Evolutionary conservation across 2,113 vertebrate genomes (phyloP), one percentile per base, ranked within the genome.

Genomic region (Atractosteus spatula): DNA sequence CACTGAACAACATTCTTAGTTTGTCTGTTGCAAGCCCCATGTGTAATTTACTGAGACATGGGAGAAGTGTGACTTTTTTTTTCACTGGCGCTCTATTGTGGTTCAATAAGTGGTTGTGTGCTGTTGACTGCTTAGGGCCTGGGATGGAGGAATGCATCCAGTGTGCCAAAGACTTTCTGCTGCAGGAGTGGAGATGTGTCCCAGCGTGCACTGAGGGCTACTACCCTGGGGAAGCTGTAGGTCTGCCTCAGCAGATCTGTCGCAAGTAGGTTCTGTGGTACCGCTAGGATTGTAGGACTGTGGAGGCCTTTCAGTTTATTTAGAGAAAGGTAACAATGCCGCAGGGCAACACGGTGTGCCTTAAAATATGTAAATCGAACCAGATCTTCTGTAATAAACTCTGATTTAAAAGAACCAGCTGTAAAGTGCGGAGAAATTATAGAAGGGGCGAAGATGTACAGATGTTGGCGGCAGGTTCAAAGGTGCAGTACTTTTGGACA

Each of bases 101-200:
- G 5, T 41, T 67, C 44, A 14, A 13, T 54, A 12, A 29, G 54
- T 11, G 47, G 47, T 51, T 43, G 54, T 73, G 55, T 42, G 17
- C 47, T 66, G 12, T 72, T 78, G 66, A 67, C 14, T 63, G 66
- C 42, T 6, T 62, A 97, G 96, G 94, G 4, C 92, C 76, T 0
- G 86, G 89, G 0, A 82, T 85, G 76, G 90, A 92, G 66, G 93
- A 95, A 57, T 97, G 96, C 6, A 83, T 91, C 4, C 88, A 92
- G 63, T 98, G 96, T 75, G 79, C 87, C 2, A 74, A 76, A 0
- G 88, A 88, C 73, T 86, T 79, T 78, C 74, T 92, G 43, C 85
- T 89, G 74, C 88, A 92, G 72, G 94, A 95, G 73, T 95, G 95
- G 95, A 86, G n/a, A 64, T 98, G 96, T 1, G 92, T 96, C 66